Evolutionary conservation across 2,888 invertebrate species (phyloP).

Genomic region (Eristalis tenax): DNA sequence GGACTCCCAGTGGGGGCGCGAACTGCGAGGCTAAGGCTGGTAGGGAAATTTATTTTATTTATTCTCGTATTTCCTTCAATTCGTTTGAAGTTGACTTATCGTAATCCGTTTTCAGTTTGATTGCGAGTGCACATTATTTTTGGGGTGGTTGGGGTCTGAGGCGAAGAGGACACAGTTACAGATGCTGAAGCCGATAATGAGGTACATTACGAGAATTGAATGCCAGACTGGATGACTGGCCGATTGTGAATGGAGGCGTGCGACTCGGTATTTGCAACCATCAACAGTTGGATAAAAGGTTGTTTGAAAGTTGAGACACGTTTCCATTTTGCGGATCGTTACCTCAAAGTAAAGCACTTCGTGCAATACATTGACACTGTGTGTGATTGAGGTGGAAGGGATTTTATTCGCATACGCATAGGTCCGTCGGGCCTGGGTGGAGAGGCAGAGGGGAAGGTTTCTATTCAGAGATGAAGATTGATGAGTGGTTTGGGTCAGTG

Average conservation of each 20-base stretch:
- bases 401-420: not conserved
- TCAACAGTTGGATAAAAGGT: conserved; percentile 16
- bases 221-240: not conserved
- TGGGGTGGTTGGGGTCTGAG: not conserved
- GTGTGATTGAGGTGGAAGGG: not conserved
- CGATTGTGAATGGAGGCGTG: not conserved
- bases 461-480: not conserved
- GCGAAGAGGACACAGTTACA: conserved; percentile 11
- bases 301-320: conserved; percentile 27
- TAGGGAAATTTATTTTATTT: conserved; percentile 17
- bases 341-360: not conserved
- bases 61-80: not conserved
- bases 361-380: conserved; percentile 8
- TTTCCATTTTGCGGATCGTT: not conserved
- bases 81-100: conserved; percentile 50
- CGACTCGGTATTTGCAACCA: not conserved
- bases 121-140: conserved; percentile 25
- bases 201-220: conserved; percentile 16
- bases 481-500: not conserved
- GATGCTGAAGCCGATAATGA: conserved; percentile 35
- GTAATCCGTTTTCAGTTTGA: conserved; percentile 50
- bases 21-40: not conserved
- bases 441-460: not conserved
- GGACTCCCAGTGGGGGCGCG: not conserved
- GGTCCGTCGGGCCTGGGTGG: not conserved